A percentile compares a stretch with the other conserved stretches of the same genome.
Conservation (phyloP, 2,113 vertebrate genomes). For the Calypte anna region DNA sequence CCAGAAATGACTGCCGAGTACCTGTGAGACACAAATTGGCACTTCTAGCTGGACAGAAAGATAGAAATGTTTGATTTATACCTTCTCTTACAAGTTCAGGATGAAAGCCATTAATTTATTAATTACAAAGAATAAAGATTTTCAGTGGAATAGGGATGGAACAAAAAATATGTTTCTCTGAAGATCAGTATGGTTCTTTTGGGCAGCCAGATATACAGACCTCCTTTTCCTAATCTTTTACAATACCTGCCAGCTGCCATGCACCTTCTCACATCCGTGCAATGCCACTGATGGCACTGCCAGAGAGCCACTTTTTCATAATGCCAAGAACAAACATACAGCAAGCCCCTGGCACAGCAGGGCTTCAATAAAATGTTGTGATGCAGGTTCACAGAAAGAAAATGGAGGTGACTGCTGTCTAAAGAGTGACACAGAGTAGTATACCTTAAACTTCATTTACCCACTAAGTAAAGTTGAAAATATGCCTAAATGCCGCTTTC, state of each 20-base stretch:
- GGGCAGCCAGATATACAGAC: neutral
- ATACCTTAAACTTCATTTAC: neutral
- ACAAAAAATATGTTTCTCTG: neutral
- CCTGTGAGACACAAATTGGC: neutral
- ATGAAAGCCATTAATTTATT: neutral
- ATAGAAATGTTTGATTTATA: neutral
- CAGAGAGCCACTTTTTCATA: neutral
- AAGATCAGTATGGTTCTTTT: neutral
- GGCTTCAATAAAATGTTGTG: neutral
- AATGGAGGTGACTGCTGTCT: neutral
- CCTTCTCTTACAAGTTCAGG: neutral
- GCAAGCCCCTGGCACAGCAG: neutral
- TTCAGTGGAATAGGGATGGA: neutral
- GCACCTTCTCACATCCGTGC: neutral
- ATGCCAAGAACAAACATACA: neutral
- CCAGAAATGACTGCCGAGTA: neutral
- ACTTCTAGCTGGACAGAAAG: neutral
- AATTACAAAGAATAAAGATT: neutral
- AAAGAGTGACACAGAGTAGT: neutral
- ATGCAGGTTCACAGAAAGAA: neutral
- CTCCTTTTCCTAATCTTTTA: neutral
- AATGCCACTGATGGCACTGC: fast-evolving
- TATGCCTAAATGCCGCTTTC: neutral
- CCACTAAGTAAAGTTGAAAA: neutral
- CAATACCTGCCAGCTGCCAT: neutral